These are phyloP conservation scores for Synodontis membranacea DNA, from an alignment of 2,113 vertebrate genomes.

Conservation along the genomic window DNA sequence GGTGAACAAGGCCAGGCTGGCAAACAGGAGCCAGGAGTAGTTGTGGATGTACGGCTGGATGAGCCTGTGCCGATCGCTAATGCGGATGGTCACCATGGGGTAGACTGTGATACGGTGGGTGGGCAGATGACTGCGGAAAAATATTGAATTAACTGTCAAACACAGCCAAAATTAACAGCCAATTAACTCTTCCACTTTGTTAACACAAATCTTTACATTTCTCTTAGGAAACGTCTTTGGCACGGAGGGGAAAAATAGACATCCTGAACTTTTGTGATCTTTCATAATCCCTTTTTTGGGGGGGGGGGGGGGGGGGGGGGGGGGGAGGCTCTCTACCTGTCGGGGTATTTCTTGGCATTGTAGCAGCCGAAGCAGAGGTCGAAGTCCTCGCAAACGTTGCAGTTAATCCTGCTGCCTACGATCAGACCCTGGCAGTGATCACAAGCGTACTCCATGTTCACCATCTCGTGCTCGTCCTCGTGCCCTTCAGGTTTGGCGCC, in stretches of 20 bases:
- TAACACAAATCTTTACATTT: background rate
- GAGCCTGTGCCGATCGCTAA: constrained; percentile 90
- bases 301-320: too few relatives aligned
- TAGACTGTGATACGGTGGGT: constrained; percentile 91
- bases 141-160: background rate
- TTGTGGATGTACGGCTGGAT: constrained; percentile 98
- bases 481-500: constrained; percentile 95
- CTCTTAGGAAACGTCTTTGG: background rate
- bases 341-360: constrained; percentile 89
- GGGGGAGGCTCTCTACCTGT: constrained; percentile 76
- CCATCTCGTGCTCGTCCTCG: constrained; percentile 95
- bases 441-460: constrained; percentile 96
- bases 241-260: too few relatives aligned
- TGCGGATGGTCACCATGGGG: constrained; percentile 91
- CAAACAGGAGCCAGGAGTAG: constrained; percentile 94
- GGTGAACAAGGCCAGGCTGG: constrained; percentile 87
- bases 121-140: constrained; percentile 83
- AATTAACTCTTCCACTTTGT: background rate
- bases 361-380: constrained; percentile 97
- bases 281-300: background rate
- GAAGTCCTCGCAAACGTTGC: constrained; percentile 94
- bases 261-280: background rate
- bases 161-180: background rate
- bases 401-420: constrained; percentile 93
- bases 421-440: constrained; percentile 97